Evolutionary conservation across 2,113 vertebrate species (phyloP).

Genomic region (Sclerurus mexicanus): DNA sequence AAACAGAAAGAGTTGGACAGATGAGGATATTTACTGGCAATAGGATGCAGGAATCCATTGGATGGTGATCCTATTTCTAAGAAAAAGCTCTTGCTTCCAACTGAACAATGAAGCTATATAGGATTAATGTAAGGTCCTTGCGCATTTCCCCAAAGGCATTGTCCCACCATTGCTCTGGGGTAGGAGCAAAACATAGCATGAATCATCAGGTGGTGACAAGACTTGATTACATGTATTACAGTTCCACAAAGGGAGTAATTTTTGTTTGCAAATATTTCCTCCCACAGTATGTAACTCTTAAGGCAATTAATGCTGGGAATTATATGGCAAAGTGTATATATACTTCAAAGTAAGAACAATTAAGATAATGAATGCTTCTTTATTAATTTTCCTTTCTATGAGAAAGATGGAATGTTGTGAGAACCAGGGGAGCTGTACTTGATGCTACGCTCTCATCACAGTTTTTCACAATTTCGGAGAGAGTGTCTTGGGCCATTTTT

Average conservation of each 20-base stretch:
- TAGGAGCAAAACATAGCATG: neutral
- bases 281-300: neutral
- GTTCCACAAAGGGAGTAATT: neutral
- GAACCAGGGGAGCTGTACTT: neutral
- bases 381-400: neutral
- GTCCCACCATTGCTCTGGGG: neutral
- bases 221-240: neutral
- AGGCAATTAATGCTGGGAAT: neutral
- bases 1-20: neutral
- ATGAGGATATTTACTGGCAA: neutral
- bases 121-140: neutral
- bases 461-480: neutral
- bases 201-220: neutral
- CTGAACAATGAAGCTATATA: neutral
- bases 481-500: neutral
- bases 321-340: neutral
- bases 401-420: neutral
- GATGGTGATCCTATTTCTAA: neutral
- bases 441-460: neutral
- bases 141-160: neutral
- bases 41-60: neutral
- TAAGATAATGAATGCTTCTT: neutral
- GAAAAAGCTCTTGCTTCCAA: neutral
- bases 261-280: neutral
- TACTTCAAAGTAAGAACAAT: neutral